Base-by-base conservation (phyloP, 2,888 invertebrate species). In the Sepioteuthis lessoniana region DNA sequence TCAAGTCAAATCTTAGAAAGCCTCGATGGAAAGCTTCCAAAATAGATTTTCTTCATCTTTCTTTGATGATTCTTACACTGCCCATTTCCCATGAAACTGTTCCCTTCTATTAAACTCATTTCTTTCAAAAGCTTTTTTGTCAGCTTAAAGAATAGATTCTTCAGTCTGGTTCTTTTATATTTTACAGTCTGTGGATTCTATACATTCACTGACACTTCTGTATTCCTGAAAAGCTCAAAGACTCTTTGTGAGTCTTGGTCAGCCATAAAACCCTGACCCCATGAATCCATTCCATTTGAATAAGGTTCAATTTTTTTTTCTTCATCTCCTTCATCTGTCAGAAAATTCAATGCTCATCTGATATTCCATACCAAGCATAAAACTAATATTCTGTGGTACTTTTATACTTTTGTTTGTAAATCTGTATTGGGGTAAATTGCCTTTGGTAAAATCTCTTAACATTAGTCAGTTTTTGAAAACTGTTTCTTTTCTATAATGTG, bases 71-170 rank as follows among this genome's bases (percentile, higher is more conserved):
- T 76, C 35, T 35, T n/a, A 76, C 76, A 35, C 76, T 76, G 16
- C 16, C 76, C 76, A 76, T n/a, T 76, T 76, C n/a, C 76, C 76
- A n/a, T 76, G 76, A 76, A 76, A 76, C n/a, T n/a, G 76, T 76
- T 76, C 76, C 76, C 35, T 21, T 76, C 35, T n/a, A 76, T n/a
- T n/a, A 76, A 35, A 76, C 35, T 35, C 13, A n/a, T 76, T 76
- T n/a, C 13, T 76, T 76, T 76, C 76, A n/a, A n/a, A 10, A n/a
- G 31, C n/a, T 76, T 76, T 76, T 76, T 76, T 76, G 31, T 76
- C 76, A n/a, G 76, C 76, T 76, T n/a, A 76, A 76, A 76, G 76
- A 76, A 76, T 76, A 76, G 76, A 76, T 76, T 76, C n/a, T 76
- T 76, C 31, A 76, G n/a, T 76, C n/a, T 76, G 76, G 10, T 76